phyloP scores from a whole-genome alignment of 2,113 vertebrate species.

The Myrmecobius fasciatus region DNA sequence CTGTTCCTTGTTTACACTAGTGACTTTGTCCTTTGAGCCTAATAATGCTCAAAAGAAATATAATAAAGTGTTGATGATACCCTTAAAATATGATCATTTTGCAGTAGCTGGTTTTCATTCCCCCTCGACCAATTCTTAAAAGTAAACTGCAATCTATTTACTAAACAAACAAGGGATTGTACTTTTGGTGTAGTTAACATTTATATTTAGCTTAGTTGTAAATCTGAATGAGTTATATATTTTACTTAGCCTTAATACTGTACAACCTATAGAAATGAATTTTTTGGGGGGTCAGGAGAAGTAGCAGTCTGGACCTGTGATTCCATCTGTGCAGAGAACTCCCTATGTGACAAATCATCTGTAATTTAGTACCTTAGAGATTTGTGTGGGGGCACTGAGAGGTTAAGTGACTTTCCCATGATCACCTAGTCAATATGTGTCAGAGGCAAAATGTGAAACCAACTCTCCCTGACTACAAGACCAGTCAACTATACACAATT shows the following conservation, averaged over 20 bases:
- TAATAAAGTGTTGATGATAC: background rate
- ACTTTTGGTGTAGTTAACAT: background rate
- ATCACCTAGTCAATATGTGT: background rate
- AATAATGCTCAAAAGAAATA: background rate
- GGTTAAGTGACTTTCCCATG: background rate
- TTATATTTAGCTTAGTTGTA: background rate
- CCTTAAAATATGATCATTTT: background rate
- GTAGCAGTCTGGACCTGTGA: background rate
- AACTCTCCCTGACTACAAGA: background rate
- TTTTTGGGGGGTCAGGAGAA: background rate
- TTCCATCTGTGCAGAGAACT: background rate
- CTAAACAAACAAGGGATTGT: background rate
- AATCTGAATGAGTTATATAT: background rate
- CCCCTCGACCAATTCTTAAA: background rate
- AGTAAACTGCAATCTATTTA: background rate
- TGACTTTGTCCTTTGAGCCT: background rate
- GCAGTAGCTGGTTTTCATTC: conserved; percentile 32
- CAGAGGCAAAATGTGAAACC: background rate
- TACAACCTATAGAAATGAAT: background rate
- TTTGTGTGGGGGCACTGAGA: background rate
- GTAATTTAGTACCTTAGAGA: background rate
- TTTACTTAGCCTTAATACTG: background rate
- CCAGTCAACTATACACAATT: background rate
- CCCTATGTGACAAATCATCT: background rate
- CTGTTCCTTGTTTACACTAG: background rate